These are phyloP conservation scores for Channa argus DNA, from an alignment of 2,113 vertebrate species.

Conservation along the genomic window DNA sequence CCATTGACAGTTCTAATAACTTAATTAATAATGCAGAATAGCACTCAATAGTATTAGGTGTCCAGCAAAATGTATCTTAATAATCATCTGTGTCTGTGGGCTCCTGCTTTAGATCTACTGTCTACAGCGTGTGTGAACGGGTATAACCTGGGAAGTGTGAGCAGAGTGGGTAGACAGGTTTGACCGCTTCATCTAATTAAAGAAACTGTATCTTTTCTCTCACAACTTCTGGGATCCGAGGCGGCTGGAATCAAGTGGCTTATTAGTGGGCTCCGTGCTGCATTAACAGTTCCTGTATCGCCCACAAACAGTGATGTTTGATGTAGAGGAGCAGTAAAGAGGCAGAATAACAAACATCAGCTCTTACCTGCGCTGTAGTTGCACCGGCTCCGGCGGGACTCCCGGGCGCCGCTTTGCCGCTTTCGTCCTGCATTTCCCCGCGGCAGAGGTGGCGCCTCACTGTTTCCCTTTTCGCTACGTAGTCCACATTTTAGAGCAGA, in stretches of 20 bases:
- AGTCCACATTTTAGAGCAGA: conserved; percentile 25
- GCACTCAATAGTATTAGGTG: no score
- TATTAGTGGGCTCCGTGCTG: no score
- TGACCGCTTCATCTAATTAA: conserved; percentile 21
- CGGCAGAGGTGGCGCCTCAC: conserved; percentile 26
- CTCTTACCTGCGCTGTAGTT: conserved; percentile 56
- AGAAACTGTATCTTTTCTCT: no score
- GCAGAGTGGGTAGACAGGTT: conserved; percentile 72
- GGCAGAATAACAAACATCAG: background rate
- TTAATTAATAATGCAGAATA: no score
- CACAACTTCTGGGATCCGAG: no score
- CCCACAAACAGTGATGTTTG: background rate
- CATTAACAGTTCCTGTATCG: no score
- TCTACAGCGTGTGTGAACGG: background rate
- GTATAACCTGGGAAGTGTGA: background rate
- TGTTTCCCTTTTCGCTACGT: conserved; percentile 19
- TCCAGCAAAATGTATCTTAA: no score
- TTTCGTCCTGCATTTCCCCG: conserved; percentile 74
- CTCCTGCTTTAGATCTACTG: background rate
- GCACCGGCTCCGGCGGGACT: conserved; percentile 22
- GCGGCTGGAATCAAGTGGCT: no score
- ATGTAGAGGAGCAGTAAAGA: background rate
- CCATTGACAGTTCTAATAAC: no score
- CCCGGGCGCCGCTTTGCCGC: conserved; percentile 57
- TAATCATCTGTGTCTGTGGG: background rate